Evolutionary conservation across 2,888 invertebrate genomes (phyloP).

Genomic region (Athalia cordata): DNA sequence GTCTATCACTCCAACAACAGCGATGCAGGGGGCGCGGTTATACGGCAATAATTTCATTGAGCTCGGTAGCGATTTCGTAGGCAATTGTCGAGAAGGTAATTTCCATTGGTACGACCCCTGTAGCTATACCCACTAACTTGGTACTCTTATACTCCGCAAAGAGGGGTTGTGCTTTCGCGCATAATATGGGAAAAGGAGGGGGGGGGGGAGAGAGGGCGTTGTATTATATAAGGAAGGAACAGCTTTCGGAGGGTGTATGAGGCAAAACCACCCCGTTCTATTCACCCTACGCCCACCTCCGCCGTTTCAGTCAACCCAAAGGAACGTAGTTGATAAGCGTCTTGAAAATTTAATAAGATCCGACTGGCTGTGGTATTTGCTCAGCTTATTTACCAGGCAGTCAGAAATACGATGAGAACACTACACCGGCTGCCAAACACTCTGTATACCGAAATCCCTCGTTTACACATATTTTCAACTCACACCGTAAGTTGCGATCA

Average conservation of each 20-base stretch:
- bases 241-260: too few species aligned
- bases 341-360: constrained; percentile 42
- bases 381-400: constrained; percentile 25
- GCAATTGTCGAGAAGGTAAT: constrained; percentile 36
- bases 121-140: background rate
- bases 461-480: too few species aligned
- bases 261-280: background rate
- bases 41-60: constrained; percentile 36
- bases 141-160: too few species aligned
- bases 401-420: background rate
- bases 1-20: background rate
- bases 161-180: too few species aligned
- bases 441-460: too few species aligned
- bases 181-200: background rate
- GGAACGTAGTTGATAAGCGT: constrained; percentile 35
- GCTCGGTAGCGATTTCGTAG: constrained; percentile 31
- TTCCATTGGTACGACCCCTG: constrained; percentile 21
- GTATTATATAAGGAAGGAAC: too few species aligned
- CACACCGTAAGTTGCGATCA: too few species aligned
- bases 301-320: background rate
- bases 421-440: too few species aligned
- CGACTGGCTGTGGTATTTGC: constrained; percentile 31
- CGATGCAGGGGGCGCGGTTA: background rate
- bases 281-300: background rate
- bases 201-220: background rate